phyloP scores from a whole-genome alignment of 1,140 invertebrate genomes.

The Proctacanthus coquilletti region DNA sequence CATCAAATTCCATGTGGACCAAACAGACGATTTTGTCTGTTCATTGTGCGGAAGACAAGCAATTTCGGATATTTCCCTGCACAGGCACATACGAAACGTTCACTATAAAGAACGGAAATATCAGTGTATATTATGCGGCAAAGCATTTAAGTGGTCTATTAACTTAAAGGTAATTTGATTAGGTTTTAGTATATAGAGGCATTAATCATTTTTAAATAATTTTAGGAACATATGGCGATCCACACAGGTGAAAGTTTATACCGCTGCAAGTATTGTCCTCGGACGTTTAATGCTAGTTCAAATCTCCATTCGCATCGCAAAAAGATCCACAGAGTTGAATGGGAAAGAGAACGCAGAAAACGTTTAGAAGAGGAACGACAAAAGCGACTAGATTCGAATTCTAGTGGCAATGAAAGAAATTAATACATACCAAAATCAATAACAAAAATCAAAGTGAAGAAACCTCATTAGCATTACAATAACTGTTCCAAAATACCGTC shows the following conservation, averaged over 20 bases:
- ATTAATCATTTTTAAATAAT: no score
- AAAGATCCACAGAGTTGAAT: background rate
- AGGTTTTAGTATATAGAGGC: background rate
- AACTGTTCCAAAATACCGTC: no score
- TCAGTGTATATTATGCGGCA: background rate
- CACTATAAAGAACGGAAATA: background rate
- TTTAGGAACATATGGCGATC: conserved; percentile 1
- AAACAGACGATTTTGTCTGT: background rate
- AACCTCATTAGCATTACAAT: no score
- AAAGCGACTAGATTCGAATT: no score
- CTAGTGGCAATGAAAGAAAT: no score
- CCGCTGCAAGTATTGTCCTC: background rate
- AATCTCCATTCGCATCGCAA: background rate
- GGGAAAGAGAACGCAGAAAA: background rate
- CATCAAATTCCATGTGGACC: background rate
- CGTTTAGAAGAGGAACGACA: background rate
- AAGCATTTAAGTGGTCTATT: background rate
- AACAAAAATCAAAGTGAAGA: no score
- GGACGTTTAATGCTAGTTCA: background rate
- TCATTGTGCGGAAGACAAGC: background rate
- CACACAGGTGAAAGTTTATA: background rate
- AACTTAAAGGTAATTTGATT: background rate
- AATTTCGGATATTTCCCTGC: background rate
- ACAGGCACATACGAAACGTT: background rate
- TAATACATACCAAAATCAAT: no score